phyloP scores from a whole-genome alignment of 1,140 invertebrate genomes.

The Aphelenchoides besseyi region DNA sequence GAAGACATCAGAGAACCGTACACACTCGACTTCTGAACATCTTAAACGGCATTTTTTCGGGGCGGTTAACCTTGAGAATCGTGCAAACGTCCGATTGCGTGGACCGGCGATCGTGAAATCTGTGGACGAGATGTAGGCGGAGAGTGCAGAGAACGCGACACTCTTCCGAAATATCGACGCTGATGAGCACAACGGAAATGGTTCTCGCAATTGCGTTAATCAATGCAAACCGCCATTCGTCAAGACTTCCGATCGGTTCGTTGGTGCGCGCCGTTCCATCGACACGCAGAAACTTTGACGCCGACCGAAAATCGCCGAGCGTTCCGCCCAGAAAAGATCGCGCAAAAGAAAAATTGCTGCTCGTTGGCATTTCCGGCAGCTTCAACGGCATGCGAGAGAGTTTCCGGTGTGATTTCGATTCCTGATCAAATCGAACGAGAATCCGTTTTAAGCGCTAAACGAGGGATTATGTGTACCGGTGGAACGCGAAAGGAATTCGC shows the following conservation, averaged over 20 bases:
- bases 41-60: too few relatives aligned
- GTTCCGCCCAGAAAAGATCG: background rate
- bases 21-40: too few relatives aligned
- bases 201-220: background rate
- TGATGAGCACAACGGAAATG: background rate
- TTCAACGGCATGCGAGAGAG: background rate
- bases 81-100: too few relatives aligned
- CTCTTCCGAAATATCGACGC: background rate
- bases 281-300: background rate
- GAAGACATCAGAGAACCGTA: too few relatives aligned
- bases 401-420: too few relatives aligned
- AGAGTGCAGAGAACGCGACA: background rate
- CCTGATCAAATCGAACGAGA: too few relatives aligned
- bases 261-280: background rate
- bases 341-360: background rate
- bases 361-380: background rate
- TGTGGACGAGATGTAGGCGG: background rate
- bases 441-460: too few relatives aligned
- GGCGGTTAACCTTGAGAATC: background rate
- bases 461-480: too few relatives aligned
- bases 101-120: too few relatives aligned
- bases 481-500: too few relatives aligned
- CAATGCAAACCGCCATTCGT: background rate
- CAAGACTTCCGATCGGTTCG: constrained; percentile 5
- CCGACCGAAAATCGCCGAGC: background rate